Conservation (phyloP, 1,140 invertebrate species). For the Laupala kohalensis region DNA sequence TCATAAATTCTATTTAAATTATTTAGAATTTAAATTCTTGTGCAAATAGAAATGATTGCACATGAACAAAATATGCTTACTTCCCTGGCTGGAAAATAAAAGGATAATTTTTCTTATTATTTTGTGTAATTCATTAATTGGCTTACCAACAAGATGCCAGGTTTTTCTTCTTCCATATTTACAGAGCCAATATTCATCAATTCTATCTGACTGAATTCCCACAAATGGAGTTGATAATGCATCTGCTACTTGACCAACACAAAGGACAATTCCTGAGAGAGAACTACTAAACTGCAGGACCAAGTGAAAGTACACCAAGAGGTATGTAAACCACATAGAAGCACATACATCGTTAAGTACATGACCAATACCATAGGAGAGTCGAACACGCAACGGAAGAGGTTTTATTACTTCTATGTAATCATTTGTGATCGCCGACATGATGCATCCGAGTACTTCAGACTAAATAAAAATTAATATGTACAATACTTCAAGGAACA, state of each 20-base stretch:
- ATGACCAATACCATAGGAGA: constrained; percentile 61
- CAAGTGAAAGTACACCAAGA: constrained; percentile 82
- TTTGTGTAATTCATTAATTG: too few species aligned
- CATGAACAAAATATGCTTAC: not conserved
- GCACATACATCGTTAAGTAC: constrained; percentile 90
- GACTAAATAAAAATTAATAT: too few species aligned
- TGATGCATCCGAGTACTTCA: too few species aligned
- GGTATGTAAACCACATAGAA: constrained; percentile 94
- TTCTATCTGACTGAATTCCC: constrained; percentile 71
- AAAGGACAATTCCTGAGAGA: constrained; percentile 62
- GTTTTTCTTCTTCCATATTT: constrained; percentile 74
- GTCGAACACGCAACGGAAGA: constrained; percentile 20
- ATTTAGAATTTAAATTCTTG: not conserved
- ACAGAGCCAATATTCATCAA: constrained; percentile 45
- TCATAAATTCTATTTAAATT: too few species aligned
- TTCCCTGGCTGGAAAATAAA: too few species aligned
- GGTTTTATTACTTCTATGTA: constrained; percentile 13
- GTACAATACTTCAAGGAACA: too few species aligned
- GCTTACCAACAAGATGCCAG: constrained; percentile 81
- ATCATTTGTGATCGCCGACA: too few species aligned
- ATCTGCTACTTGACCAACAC: constrained; percentile 82
- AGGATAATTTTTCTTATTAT: too few species aligned
- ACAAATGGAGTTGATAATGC: constrained; percentile 80
- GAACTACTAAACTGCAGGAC: constrained; percentile 62
- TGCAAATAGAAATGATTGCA: not conserved